Conservation (phyloP, 2,797 vertebrate species). For the Acanthiza pusilla region DNA sequence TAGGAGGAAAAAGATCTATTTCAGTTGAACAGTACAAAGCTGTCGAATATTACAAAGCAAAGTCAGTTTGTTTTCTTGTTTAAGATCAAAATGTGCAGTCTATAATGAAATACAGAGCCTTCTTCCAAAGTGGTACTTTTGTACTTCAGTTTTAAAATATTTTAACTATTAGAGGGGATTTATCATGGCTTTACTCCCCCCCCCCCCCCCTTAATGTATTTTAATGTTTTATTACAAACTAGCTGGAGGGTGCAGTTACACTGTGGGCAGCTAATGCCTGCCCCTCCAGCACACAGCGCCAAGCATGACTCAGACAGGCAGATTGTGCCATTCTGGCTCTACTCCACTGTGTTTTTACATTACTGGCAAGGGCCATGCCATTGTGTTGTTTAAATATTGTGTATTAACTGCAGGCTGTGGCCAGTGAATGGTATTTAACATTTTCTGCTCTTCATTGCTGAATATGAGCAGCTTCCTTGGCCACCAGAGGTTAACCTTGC, state of each 20-base stretch:
- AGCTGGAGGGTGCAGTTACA: neutral
- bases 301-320: constrained; percentile 45
- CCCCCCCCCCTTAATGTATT: neutral
- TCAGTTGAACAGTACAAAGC: constrained; percentile 42
- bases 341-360: constrained; percentile 44
- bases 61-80: constrained; percentile 44
- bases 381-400: constrained; percentile 65
- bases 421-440: constrained; percentile 40
- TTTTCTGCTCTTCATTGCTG: constrained; percentile 17
- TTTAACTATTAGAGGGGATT: constrained; percentile 37
- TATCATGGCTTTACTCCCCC: neutral
- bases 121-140: constrained; percentile 34
- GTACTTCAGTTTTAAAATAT: constrained; percentile 32
- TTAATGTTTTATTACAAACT: constrained; percentile 32
- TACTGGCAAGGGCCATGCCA: constrained; percentile 54
- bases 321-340: constrained; percentile 47
- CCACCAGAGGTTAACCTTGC: constrained; percentile 8
- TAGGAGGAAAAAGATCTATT: constrained; percentile 1
- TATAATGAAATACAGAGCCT: constrained; percentile 62
- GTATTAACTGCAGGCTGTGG: constrained; percentile 52
- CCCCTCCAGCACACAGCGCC: neutral
- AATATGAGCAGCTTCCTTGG: neutral
- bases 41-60: constrained; percentile 49
- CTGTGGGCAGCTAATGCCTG: constrained; percentile 16
- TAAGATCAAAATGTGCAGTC: constrained; percentile 61